Conservation (phyloP, 2,888 invertebrate genomes). For the Diarsia dahlii region DNA sequence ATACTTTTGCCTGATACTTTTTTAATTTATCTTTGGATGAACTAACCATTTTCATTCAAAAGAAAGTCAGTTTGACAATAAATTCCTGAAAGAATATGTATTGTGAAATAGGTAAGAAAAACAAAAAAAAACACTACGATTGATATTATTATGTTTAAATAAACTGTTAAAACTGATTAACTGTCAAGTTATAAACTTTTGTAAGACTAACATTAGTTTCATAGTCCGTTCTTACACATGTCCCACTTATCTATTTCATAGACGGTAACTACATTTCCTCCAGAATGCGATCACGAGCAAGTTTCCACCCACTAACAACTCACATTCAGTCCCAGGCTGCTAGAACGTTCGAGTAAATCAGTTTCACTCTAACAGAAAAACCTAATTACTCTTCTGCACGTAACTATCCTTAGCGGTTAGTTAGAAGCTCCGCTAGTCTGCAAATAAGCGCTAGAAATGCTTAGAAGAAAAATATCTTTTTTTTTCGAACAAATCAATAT, state of each 20-base stretch:
- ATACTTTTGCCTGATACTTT: not conserved
- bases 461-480: too few relatives aligned
- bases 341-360: slow-evolving; percentile 1
- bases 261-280: not conserved
- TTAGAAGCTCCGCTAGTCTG: not conserved
- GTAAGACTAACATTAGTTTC: not conserved
- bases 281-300: not conserved
- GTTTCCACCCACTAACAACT: not conserved
- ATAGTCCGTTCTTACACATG: not conserved
- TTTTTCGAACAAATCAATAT: not conserved
- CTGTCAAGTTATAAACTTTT: too few relatives aligned
- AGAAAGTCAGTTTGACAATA: not conserved
- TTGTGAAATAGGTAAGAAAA: too few relatives aligned
- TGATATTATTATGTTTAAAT: not conserved
- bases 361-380: slow-evolving; percentile 35
- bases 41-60: not conserved
- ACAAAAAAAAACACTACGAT: too few relatives aligned
- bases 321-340: slow-evolving; percentile 3
- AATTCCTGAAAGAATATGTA: not conserved
- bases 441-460: too few relatives aligned
- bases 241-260: not conserved
- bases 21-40: not conserved
- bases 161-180: too few relatives aligned
- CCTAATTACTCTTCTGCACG: slow-evolving; percentile 34
- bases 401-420: slow-evolving; percentile 12